These are phyloP conservation scores for Perca fluviatilis DNA, from an alignment of 2,113 vertebrate genomes.

Conservation along the genomic window DNA sequence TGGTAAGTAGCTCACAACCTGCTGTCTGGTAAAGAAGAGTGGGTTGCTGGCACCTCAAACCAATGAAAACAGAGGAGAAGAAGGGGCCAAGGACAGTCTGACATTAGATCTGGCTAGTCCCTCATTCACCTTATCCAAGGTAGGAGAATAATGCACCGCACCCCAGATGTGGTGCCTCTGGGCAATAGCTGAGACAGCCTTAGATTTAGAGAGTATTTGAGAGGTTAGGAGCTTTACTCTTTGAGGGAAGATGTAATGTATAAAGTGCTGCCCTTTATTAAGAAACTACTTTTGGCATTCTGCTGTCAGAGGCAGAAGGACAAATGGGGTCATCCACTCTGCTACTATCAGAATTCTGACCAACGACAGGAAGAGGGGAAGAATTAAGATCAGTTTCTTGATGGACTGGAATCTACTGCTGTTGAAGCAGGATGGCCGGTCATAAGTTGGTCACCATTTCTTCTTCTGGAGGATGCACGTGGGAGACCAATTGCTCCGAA, in stretches of 20 bases:
- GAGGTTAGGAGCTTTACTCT: slow-evolving; percentile 32
- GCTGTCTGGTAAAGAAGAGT: not conserved
- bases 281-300: slow-evolving; percentile 21
- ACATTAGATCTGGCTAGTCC: not conserved
- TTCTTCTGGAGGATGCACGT: not conserved
- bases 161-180: slow-evolving; percentile 10
- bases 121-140: slow-evolving; percentile 1
- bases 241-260: slow-evolving; percentile 20
- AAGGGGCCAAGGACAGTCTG: not conserved
- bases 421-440: not conserved
- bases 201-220: slow-evolving; percentile 34
- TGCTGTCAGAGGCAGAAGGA: slow-evolving; percentile 40
- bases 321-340: slow-evolving; percentile 45
- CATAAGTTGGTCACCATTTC: not conserved
- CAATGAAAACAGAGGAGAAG: not conserved
- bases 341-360: slow-evolving; percentile 2
- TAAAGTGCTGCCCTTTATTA: slow-evolving; percentile 50
- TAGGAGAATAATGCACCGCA: slow-evolving; percentile 3
- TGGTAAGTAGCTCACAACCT: not conserved
- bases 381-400: slow-evolving; percentile 7
- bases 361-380: not conserved
- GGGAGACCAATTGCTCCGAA: not conserved
- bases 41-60: not conserved
- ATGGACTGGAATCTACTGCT: not conserved
- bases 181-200: slow-evolving; percentile 19